Percentiles rank a stretch among this genome's conserved stretches.
Conservation (phyloP, 2,888 invertebrate genomes). For the Diarsia dahlii region DNA sequence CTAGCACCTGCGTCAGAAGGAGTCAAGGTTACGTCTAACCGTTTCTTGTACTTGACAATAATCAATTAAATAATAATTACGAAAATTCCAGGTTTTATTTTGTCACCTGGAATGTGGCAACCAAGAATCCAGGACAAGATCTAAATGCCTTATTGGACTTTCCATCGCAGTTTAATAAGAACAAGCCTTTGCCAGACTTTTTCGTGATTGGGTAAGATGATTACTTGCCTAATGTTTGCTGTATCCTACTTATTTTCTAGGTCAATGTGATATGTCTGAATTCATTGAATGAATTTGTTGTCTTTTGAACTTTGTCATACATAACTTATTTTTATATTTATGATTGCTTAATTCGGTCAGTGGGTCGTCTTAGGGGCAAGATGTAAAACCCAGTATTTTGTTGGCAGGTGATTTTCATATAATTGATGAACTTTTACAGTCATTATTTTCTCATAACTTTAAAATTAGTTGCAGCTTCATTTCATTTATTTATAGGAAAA, state of each 20-base stretch:
- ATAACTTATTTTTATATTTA: not conserved
- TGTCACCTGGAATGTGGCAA: constrained; percentile 98
- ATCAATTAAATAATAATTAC: constrained; percentile 17
- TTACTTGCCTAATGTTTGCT: constrained; percentile 55
- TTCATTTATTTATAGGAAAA: not conserved
- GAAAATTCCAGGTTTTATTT: constrained; percentile 93
- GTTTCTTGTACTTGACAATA: constrained; percentile 32
- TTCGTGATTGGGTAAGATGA: constrained; percentile 94
- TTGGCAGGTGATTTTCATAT: not conserved
- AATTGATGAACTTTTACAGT: not conserved
- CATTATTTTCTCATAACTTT: not conserved
- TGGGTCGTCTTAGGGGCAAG: no score
- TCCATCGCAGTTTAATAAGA: constrained; percentile 91
- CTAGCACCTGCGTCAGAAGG: constrained; percentile 65
- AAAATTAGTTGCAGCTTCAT: not conserved
- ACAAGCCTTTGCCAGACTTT: constrained; percentile 94
- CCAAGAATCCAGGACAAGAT: constrained; percentile 94
- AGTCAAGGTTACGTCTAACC: constrained; percentile 75
- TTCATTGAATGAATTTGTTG: constrained; percentile 5
- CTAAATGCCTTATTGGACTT: constrained; percentile 93
- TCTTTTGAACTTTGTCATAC: not conserved
- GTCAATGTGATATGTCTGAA: constrained; percentile 55
- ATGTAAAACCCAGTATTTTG: not conserved
- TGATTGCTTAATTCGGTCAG: not conserved
- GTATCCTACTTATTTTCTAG: constrained; percentile 61